phyloP scores from a whole-genome alignment of 2,113 vertebrate species.

The Saguinus imperator region DNA sequence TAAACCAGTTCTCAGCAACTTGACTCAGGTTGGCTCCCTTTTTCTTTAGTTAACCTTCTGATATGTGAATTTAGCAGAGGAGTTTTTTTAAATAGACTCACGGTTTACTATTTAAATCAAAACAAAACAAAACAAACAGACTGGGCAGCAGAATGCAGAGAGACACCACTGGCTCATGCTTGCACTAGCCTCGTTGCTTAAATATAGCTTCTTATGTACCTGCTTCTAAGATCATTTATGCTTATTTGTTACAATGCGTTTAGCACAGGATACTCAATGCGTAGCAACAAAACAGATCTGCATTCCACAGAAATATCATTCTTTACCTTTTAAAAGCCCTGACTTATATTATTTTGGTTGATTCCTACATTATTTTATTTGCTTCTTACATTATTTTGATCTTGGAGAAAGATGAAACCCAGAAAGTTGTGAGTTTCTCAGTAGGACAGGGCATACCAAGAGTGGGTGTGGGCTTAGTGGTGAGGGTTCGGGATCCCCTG shows the following conservation, averaged over 20 bases:
- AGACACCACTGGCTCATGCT: neutral
- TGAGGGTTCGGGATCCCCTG: neutral
- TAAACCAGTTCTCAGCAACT: neutral
- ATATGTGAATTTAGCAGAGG: neutral
- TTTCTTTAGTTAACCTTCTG: neutral
- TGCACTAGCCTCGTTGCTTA: neutral
- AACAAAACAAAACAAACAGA: neutral
- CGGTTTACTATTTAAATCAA: conserved; percentile 4
- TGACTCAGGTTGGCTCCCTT: neutral
- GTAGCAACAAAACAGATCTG: neutral
- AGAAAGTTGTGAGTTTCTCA: neutral
- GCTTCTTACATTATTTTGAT: neutral
- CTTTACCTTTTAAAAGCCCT: neutral
- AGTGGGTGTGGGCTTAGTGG: rapidly evolving
- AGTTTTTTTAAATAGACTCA: neutral
- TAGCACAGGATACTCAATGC: neutral
- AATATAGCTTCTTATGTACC: neutral
- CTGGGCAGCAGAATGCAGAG: neutral
- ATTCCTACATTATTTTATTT: neutral
- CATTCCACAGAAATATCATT: neutral
- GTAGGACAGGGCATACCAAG: rapidly evolving
- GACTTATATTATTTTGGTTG: neutral
- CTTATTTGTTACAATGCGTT: neutral
- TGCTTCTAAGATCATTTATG: neutral
- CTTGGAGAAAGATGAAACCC: neutral